Percentiles rank a stretch among this genome's conserved stretches.
phyloP scores from a whole-genome alignment of 2,113 vertebrate genomes.

The Cyrtonyx montezumae region DNA sequence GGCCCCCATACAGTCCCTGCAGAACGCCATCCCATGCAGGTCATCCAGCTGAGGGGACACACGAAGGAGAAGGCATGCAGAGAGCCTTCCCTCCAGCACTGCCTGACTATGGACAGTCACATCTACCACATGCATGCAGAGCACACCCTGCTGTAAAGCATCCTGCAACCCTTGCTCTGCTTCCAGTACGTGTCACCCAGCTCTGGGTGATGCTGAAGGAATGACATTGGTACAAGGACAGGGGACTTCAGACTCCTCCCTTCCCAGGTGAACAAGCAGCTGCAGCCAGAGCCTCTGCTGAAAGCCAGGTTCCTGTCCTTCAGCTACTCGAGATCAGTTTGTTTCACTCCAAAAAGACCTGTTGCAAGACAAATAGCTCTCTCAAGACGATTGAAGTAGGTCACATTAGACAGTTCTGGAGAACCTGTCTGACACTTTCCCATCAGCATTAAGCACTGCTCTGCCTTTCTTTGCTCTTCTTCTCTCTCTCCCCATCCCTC shows the following conservation, averaged over 20 bases:
- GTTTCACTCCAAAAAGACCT: slow-evolving; percentile 67
- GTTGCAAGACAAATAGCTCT: slow-evolving; percentile 65
- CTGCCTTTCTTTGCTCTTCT: neutral
- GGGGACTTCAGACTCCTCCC: neutral
- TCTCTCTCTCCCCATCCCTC: neutral
- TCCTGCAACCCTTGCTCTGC: neutral
- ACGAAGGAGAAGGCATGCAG: neutral
- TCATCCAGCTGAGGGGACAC: neutral
- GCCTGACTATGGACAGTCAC: neutral
- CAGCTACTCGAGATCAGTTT: slow-evolving; percentile 59
- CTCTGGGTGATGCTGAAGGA: neutral
- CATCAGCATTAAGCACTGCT: neutral
- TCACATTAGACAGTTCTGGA: slow-evolving; percentile 25
- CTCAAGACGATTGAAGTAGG: slow-evolving; percentile 53
- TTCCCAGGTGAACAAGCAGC: neutral
- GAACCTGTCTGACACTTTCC: slow-evolving; percentile 17
- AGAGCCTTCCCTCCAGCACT: neutral
- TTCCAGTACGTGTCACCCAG: accelerated
- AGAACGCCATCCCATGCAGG: neutral
- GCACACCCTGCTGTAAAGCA: neutral
- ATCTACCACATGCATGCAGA: accelerated
- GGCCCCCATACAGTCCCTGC: accelerated
- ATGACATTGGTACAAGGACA: neutral
- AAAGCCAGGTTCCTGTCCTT: slow-evolving; percentile 23
- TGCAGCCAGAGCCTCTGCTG: neutral